Evolutionary conservation across 1,140 invertebrate genomes (phyloP).

Genomic region (Fopius arisanus): DNA sequence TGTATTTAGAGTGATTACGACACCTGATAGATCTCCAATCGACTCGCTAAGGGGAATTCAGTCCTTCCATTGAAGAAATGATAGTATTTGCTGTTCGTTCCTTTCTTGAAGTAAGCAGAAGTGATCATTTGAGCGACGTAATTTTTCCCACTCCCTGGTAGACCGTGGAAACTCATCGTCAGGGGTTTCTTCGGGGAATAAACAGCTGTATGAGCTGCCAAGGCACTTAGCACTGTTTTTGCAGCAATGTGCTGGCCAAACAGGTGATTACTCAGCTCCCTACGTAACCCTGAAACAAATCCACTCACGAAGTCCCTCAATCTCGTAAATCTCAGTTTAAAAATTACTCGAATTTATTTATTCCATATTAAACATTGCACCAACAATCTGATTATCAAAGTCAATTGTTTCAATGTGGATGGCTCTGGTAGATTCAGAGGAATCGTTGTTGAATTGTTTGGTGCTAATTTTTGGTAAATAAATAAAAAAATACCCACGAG

Average conservation of each 20-base stretch:
- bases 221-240: constrained; percentile 66
- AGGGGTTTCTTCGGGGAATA: constrained; percentile 72
- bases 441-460: too few species aligned
- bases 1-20: too few species aligned
- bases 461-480: too few species aligned
- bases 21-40: constrained; percentile 66
- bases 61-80: constrained; percentile 82
- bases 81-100: constrained; percentile 80
- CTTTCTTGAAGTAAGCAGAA: constrained; percentile 76
- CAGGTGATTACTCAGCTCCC: constrained; percentile 52
- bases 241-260: constrained; percentile 76
- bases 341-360: too few species aligned
- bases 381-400: too few species aligned
- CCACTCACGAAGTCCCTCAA: too few species aligned
- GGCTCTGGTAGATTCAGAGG: too few species aligned
- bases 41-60: constrained; percentile 73
- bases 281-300: not conserved
- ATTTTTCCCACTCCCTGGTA: constrained; percentile 87
- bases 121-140: constrained; percentile 85
- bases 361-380: too few species aligned
- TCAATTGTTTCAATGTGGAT: too few species aligned
- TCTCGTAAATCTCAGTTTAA: too few species aligned
- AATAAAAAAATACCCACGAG: constrained; percentile 12
- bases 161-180: constrained; percentile 81
- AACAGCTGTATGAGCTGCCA: constrained; percentile 64